phyloP scores from a whole-genome alignment of 2,797 vertebrate genomes.

The Eurystomus glaucurus region DNA sequence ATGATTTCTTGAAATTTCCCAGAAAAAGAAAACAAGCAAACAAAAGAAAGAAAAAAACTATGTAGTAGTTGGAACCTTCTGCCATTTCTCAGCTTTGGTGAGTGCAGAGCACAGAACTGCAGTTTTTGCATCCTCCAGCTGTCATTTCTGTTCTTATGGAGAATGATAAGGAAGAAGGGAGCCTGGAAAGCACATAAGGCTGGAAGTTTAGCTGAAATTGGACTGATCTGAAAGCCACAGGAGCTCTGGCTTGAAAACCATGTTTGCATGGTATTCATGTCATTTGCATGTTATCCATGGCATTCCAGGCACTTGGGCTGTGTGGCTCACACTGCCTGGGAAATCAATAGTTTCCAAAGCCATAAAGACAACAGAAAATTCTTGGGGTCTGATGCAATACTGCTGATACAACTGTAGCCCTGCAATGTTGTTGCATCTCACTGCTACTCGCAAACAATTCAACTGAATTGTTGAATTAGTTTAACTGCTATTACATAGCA shows the following conservation, averaged over 20 bases:
- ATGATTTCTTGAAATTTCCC: not conserved
- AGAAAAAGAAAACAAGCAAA: not conserved
- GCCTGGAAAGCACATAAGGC: not conserved
- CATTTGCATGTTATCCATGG: not conserved
- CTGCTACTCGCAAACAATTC: not conserved
- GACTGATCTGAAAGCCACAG: not conserved
- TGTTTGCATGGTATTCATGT: not conserved
- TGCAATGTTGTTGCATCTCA: not conserved
- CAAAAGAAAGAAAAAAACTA: not conserved
- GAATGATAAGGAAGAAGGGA: not conserved
- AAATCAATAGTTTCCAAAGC: not conserved
- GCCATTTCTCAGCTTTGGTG: not conserved
- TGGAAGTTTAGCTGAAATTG: not conserved
- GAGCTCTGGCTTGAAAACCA: not conserved
- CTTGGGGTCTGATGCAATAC: not conserved
- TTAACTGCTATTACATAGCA: not conserved
- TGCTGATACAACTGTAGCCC: not conserved
- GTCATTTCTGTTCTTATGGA: not conserved
- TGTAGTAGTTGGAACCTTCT: not conserved
- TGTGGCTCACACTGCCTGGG: not conserved
- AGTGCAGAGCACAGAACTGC: not conserved
- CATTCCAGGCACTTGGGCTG: not conserved
- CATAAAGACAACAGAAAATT: not conserved
- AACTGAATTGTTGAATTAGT: not conserved
- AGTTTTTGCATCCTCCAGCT: not conserved